Evolutionary conservation across 1,140 invertebrate species (phyloP).

Genomic region (Caerostris darwini): DNA sequence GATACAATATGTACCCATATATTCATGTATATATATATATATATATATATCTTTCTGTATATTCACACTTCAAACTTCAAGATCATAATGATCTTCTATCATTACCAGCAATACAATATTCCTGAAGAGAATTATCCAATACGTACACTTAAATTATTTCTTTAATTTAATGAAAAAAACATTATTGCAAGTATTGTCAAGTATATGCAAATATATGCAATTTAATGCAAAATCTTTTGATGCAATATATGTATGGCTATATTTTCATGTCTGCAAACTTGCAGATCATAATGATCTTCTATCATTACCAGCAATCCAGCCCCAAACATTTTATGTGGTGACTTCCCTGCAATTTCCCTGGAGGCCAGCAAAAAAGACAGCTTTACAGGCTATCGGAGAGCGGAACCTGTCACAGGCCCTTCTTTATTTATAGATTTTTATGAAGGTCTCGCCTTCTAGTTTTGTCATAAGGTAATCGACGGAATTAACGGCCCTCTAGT

Average conservation of each 20-base stretch:
- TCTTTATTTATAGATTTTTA: constrained; percentile 75
- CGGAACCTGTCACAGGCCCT: constrained; percentile 29
- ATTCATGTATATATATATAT: no score
- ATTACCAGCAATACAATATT: no score
- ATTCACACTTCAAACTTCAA: neutral
- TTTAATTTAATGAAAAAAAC: neutral
- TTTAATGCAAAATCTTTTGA: neutral
- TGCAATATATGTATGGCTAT: neutral
- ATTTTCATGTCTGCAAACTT: neutral
- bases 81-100: no score
- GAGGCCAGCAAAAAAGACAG: constrained; percentile 35
- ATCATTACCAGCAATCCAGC: constrained; percentile 12
- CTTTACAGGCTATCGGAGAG: constrained; percentile 68
- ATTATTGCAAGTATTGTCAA: no score
- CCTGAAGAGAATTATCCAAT: no score
- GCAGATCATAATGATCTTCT: neutral
- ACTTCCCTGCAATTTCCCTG: constrained; percentile 17
- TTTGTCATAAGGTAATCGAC: constrained; percentile 64
- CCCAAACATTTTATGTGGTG: neutral
- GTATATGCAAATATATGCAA: neutral
- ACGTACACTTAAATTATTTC: neutral
- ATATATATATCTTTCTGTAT: no score
- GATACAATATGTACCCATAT: neutral
- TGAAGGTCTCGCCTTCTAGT: constrained; percentile 39
- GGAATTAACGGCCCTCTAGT: constrained; percentile 63